A percentile compares a stretch with the other conserved stretches of the same genome.
phyloP scores from a whole-genome alignment of 2,797 vertebrate species.

The Aldrovandia affinis region DNA sequence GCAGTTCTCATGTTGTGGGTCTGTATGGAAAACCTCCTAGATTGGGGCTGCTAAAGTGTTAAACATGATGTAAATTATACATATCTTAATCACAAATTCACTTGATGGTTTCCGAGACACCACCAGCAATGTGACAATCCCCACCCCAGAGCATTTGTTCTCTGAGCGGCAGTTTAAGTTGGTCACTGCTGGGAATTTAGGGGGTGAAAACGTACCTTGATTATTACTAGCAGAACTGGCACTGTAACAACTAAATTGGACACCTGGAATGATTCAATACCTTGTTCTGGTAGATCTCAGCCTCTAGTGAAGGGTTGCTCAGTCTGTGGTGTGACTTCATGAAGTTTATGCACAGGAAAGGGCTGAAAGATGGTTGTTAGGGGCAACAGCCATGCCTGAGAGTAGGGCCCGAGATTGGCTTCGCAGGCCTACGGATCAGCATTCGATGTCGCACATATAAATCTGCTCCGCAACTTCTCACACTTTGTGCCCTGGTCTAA shows the following conservation, averaged over 20 bases:
- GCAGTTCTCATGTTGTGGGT: not conserved
- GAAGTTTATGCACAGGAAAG: not conserved
- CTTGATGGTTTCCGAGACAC: not conserved
- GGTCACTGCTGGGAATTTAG: slow-evolving; percentile 70
- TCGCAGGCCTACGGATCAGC: not conserved
- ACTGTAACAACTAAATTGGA: slow-evolving; percentile 69
- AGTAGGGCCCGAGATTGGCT: slow-evolving; percentile 26
- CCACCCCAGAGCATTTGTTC: slow-evolving; percentile 35
- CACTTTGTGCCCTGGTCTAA: slow-evolving; percentile 36
- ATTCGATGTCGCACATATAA: not conserved
- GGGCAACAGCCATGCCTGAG: slow-evolving; percentile 13
- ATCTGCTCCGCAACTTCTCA: not conserved
- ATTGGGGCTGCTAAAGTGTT: not conserved
- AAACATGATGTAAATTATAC: not conserved
- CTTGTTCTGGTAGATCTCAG: slow-evolving; percentile 61
- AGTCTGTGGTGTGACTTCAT: not conserved
- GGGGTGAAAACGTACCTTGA: slow-evolving; percentile 78
- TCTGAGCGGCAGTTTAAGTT: slow-evolving; percentile 61
- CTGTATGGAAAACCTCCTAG: not conserved
- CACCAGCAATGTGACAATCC: not conserved
- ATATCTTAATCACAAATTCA: not conserved
- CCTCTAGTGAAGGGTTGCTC: not conserved
- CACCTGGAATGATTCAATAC: slow-evolving; percentile 79
- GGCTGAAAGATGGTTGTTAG: not conserved
- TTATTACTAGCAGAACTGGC: slow-evolving; percentile 81